These are phyloP conservation scores for Myotis findleyi DNA, from an alignment of 2,797 vertebrate species.

Conservation along the genomic window DNA sequence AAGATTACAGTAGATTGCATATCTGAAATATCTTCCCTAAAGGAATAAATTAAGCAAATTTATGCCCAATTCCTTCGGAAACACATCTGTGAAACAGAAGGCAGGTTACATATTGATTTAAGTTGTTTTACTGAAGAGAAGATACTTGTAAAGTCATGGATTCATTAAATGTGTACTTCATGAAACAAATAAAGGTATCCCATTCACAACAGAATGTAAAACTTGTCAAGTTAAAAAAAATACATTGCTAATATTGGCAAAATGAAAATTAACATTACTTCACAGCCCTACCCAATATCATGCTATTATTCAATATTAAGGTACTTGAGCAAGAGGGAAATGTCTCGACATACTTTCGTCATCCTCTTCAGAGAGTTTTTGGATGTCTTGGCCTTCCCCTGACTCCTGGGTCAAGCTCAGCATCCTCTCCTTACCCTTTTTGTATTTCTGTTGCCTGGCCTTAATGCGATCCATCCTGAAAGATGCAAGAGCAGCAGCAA, in stretches of 20 bases:
- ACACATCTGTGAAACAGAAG: conserved; percentile 30
- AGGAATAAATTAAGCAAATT: conserved; percentile 16
- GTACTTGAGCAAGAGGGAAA: conserved; percentile 38
- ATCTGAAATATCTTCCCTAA: conserved; percentile 56
- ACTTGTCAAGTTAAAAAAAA: background rate
- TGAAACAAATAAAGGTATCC: background rate
- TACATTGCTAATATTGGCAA: background rate
- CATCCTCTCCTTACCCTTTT: conserved; percentile 99
- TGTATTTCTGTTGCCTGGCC: conserved; percentile 98
- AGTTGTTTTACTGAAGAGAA: background rate
- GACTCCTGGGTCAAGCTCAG: conserved; percentile 95
- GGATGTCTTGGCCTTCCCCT: conserved; percentile 91
- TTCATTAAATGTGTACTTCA: conserved; percentile 10
- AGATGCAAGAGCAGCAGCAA: conserved; percentile 72
- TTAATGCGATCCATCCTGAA: conserved; percentile 99
- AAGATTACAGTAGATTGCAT: conserved; percentile 39
- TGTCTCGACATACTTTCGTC: conserved; percentile 89
- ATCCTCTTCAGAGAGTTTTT: conserved; percentile 91
- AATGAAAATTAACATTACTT: background rate
- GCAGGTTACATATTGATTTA: background rate
- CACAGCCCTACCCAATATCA: conserved; percentile 40
- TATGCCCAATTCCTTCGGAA: conserved; percentile 7
- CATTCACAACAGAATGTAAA: background rate
- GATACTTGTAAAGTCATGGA: background rate
- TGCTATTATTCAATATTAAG: background rate